These are phyloP conservation scores for Pherbina coryleti DNA, from an alignment of 2,888 invertebrate species.

Conservation along the genomic window DNA sequence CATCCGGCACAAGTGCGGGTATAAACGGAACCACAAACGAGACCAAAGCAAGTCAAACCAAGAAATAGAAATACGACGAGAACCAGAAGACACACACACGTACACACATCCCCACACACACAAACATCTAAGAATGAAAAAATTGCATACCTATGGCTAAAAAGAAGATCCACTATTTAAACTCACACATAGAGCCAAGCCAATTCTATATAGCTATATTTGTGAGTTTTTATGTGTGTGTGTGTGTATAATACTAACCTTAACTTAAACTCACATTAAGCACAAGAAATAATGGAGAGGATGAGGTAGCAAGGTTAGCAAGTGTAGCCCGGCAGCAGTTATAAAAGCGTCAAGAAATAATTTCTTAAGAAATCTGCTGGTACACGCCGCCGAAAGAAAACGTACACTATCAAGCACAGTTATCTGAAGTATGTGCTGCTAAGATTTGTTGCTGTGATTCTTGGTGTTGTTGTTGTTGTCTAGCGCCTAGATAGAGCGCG, in stretches of 20 bases:
- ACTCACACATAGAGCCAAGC: not conserved
- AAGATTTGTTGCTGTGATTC: not conserved
- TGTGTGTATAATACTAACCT: not conserved
- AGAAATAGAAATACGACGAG: not conserved
- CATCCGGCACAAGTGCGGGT: conserved; percentile 28
- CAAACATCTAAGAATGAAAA: not conserved
- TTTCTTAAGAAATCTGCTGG: conserved; percentile 51
- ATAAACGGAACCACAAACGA: not conserved
- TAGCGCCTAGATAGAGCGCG: not conserved
- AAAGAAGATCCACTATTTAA: not conserved
- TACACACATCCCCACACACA: not conserved
- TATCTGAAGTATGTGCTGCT: not conserved
- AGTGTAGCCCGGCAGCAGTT: not conserved
- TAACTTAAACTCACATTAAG: conserved; percentile 43
- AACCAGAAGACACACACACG: not conserved
- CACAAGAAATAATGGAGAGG: not conserved
- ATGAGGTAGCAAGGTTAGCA: not conserved
- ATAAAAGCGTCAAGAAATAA: conserved; percentile 45
- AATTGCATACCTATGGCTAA: not conserved
- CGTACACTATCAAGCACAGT: not conserved
- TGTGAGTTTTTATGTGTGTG: not conserved
- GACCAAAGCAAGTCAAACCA: not conserved
- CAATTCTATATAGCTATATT: not conserved
- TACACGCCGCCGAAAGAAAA: conserved; percentile 43
- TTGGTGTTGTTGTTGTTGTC: conserved; percentile 1